Evolutionary conservation across 1,140 invertebrate genomes (phyloP).

Genomic region (Drosophila truncata): DNA sequence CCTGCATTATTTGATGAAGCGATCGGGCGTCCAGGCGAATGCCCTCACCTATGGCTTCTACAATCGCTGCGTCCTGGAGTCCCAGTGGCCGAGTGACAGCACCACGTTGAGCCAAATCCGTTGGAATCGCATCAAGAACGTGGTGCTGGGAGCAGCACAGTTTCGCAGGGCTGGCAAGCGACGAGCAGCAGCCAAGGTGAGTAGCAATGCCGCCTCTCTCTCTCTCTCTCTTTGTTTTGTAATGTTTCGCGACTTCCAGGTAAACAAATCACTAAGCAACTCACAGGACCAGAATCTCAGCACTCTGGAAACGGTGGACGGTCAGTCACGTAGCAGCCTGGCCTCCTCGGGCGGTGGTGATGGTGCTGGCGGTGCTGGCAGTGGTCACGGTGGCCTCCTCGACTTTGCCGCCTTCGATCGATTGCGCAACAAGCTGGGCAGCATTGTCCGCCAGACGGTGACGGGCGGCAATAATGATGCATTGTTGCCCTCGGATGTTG

Average conservation of each 20-base stretch:
- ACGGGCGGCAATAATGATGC: conserved; percentile 72
- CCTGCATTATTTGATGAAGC: conserved; percentile 97
- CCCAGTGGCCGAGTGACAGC: conserved; percentile 96
- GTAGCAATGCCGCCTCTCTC: background rate
- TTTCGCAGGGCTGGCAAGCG: conserved; percentile 91
- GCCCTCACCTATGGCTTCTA: conserved; percentile 98
- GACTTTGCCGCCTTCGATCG: conserved; percentile 88
- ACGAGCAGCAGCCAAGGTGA: conserved; percentile 84
- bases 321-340: conserved; percentile 86
- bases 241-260: background rate
- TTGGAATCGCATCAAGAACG: conserved; percentile 97
- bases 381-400: conserved; percentile 64
- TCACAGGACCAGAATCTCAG: conserved; percentile 84
- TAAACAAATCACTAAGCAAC: conserved; percentile 84
- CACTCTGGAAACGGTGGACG: conserved; percentile 86
- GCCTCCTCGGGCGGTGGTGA: conserved; percentile 85
- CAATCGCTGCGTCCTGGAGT: conserved; percentile 94
- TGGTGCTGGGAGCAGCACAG: conserved; percentile 95
- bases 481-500: conserved; percentile 35
- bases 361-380: conserved; percentile 48
- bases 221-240: background rate
- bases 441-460: conserved; percentile 87
- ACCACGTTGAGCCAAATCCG: conserved; percentile 92
- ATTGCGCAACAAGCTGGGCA: conserved; percentile 87
- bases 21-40: conserved; percentile 97